Evolutionary conservation across 2,113 vertebrate species (phyloP), one percentile per base, ranked within the genome.

Genomic region (Rutilus rutilus): DNA sequence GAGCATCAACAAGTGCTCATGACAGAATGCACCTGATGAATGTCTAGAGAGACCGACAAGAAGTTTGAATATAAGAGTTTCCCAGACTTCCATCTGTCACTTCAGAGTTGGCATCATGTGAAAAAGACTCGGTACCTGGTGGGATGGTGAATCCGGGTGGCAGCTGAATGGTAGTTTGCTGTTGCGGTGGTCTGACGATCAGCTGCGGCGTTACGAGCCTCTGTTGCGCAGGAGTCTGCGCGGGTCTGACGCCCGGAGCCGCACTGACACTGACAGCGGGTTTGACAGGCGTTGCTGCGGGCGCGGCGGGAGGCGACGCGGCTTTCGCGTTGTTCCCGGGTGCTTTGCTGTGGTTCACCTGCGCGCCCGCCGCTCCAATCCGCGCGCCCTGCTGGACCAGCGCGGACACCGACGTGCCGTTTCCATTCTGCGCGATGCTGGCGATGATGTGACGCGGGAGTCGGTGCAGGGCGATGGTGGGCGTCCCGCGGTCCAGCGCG

Each of bases 111-210:
- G 27, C 8, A 57, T 36, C 4, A 2, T 42, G 42, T 42, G 42
- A 9, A 2, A 0, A 9, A 9, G 8, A 9, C 27, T 10, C 67
- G 17, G 77, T 96, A 97, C 96, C 96, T 87, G 92, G 93, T 45
- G 96, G 96, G 91, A 97, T 96, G 83, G 96, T 97, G 91, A 97
- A 97, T 76, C 96, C 96, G 25, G 96, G 95, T 52, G 96, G 96
- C 89, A 97, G 94, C 90, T 97, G 97, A 83, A 97, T 96, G 84
- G 96, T 96, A 17, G 96, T 94, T 92, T 97, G 96, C 86, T 95
- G 96, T 64, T 96, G 95, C 75, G 95, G 94, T 4, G 96, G 95
- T 92, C 96, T 93, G 90, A 97, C 96, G 86, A 97, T 95, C 90
- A 97, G 90, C 92, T 97, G 96, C 0, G 96, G 96, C 17, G 96